Percentiles rank a stretch among this genome's conserved stretches.
These are phyloP conservation scores for Bursaphelenchus okinawaensis DNA, from an alignment of 2,888 invertebrate genomes.

Conservation along the genomic window DNA sequence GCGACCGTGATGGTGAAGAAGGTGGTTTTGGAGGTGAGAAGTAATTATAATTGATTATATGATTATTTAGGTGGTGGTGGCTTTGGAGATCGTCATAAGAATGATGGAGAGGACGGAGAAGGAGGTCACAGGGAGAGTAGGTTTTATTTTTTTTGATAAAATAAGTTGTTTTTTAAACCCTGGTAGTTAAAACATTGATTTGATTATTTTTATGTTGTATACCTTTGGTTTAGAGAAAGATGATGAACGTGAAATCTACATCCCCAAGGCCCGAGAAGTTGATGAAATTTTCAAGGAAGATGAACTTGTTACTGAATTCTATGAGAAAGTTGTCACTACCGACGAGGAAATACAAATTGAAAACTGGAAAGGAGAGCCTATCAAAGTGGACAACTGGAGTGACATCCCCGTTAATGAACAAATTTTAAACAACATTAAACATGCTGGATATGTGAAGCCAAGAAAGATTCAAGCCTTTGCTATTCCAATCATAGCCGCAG, in stretches of 20 bases:
- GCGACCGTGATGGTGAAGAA: no score
- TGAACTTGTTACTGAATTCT: neutral
- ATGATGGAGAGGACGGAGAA: neutral
- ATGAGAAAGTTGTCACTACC: neutral
- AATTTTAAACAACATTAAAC: conserved; percentile 15
- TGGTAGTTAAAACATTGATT: no score
- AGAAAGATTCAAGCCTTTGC: conserved; percentile 90
- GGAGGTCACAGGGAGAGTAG: no score
- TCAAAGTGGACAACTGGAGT: conserved; percentile 3
- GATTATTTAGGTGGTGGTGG: no score
- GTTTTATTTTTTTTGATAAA: no score
- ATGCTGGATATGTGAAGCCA: conserved; percentile 70
- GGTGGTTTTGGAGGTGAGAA: no score
- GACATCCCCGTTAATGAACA: neutral
- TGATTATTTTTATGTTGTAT: no score
- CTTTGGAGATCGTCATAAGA: neutral
- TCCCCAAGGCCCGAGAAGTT: conserved; percentile 21
- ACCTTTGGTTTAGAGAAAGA: no score
- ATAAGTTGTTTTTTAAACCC: no score
- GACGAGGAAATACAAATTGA: conserved; percentile 15
- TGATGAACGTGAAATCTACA: neutral
- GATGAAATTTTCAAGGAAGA: conserved; percentile 34
- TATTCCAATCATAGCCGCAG: conserved; percentile 70
- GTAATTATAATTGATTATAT: no score
- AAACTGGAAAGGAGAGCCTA: conserved; percentile 18